These are phyloP conservation scores for Microtus ochrogaster DNA, from an alignment of 2,113 vertebrate genomes.

Conservation along the genomic window DNA sequence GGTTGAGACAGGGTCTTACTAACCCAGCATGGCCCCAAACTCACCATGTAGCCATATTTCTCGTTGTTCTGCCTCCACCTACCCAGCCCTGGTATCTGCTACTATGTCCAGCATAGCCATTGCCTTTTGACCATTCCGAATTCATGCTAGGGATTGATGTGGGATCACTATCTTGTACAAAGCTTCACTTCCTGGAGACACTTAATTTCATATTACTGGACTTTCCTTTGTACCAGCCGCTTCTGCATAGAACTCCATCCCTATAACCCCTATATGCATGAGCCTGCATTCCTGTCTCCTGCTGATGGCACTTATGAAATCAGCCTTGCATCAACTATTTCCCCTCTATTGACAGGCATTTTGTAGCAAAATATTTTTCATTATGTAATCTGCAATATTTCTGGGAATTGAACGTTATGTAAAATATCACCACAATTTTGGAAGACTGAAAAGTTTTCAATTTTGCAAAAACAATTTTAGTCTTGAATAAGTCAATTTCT, in stretches of 20 bases:
- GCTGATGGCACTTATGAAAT: neutral
- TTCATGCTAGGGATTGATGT: neutral
- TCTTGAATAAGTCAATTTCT: neutral
- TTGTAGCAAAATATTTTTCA: slow-evolving; percentile 19
- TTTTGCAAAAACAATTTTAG: slow-evolving; percentile 32
- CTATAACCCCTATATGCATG: too few relatives aligned
- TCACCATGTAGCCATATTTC: neutral
- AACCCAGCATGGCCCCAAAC: neutral
- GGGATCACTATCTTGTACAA: neutral
- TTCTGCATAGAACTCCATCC: too few relatives aligned
- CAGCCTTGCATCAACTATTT: neutral
- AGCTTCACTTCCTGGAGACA: neutral
- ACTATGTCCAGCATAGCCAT: neutral
- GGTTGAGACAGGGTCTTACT: neutral
- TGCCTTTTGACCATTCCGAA: neutral
- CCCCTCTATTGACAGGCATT: neutral
- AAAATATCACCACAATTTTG: slow-evolving; percentile 41
- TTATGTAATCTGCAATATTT: slow-evolving; percentile 23
- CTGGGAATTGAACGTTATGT: slow-evolving; percentile 8
- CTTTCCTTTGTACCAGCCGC: neutral
- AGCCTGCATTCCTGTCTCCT: neutral
- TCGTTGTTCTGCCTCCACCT: neutral
- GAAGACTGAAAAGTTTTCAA: neutral
- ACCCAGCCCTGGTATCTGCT: neutral
- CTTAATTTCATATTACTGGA: neutral